Base-by-base conservation (phyloP, 2,797 vertebrate genomes). In the Echiichthys vipera region DNA sequence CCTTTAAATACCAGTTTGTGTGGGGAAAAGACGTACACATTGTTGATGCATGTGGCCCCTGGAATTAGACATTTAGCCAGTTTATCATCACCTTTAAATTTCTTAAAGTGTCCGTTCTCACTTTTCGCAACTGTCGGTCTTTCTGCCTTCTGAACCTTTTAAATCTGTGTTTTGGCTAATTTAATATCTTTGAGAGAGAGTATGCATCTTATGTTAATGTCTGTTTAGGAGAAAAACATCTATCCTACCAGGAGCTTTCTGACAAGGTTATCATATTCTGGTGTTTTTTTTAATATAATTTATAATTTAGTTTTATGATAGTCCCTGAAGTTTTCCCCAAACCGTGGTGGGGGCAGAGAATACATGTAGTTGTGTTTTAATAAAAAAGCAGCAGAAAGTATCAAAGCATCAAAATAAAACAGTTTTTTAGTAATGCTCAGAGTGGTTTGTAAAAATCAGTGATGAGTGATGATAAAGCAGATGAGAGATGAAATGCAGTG, bases 391-490 rank as follows among this genome's bases (percentile, higher is more conserved):
- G 5, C 18, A 22, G 36, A n/a, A 34, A 25, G 17, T 20, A 20
- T 13, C 30, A 27, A 30, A 45, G 39, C 30, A 18, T 49, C 40
- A 24, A 50, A 83, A 50, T 69, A 57, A 73, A 54, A 11, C n/a
- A 1, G 22, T 56, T n/a, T 61, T 67, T 42, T 49, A 18, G 61
- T 51, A 29, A 77, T 7, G 32, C 29, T 43, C 14, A 36, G 20
- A 34, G 40, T 65, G 11, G 17, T 67, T 65, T 77, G 39, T 67
- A 6, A 53, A 30, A 34, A 24, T 47, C n/a, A 18, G 54, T 34
- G 25, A 12, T 18, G 22, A 9, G 14, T 51, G 40, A 22, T 49
- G 66, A 62, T 66, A 67, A 78, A 74, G 25, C 36, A 54, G 34
- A 24, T 37, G 20, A 71, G 39, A 54, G 54, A 72, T 63, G 24